Evolutionary conservation across 2,797 vertebrate genomes (phyloP), one percentile per base, ranked within the genome.

Genomic region (Smutsia temminckii): DNA sequence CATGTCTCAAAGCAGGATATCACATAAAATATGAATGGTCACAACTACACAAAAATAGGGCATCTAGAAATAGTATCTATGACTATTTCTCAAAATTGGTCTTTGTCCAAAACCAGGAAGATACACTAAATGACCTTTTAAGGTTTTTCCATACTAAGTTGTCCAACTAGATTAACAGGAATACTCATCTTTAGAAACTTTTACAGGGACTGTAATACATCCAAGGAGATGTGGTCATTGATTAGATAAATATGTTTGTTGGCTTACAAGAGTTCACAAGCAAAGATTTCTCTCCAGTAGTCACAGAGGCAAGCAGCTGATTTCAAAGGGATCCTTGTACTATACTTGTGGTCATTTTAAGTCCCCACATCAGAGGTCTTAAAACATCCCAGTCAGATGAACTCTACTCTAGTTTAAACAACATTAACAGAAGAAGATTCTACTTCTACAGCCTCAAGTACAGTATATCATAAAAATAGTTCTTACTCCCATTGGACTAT

Each of bases 391-490:
- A 63, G 16, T 89, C 29, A 88, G 18, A 89, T 5, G 42, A 78
- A 11, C 37, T 92, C 37, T 57, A 14, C 8, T 92, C 49, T 49
- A 55, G 79, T 92, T 95, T 40, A 91, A 95, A 86, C 37, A 75
- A 51, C 3, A 66, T 18, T 71, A 57, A 61, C 20, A 88, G 57
- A 89, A 86, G n/a, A 37, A 63, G 10, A 78, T 40, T 53, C 55
- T 89, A 77, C 46, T 46, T 46, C 46, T 46, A 78, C 6, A 79
- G 69, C 74, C 23, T 77, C 6, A 3, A 63, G 20, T 23, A 71
- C 92, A 87, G 5, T 37, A 77, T 20, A 75, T 32, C 61, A 94
- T 72, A 89, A 95, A 95, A 96, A 89, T 37, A 92, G n/a, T 29
- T 95, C 49, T 87, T 77, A 85, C 59, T 93, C n/a, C 17, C 11